Evolutionary conservation across 1,140 invertebrate species (phyloP), one percentile per base, ranked within the genome.

Genomic region (Mycetomoellerius zeteki): DNA sequence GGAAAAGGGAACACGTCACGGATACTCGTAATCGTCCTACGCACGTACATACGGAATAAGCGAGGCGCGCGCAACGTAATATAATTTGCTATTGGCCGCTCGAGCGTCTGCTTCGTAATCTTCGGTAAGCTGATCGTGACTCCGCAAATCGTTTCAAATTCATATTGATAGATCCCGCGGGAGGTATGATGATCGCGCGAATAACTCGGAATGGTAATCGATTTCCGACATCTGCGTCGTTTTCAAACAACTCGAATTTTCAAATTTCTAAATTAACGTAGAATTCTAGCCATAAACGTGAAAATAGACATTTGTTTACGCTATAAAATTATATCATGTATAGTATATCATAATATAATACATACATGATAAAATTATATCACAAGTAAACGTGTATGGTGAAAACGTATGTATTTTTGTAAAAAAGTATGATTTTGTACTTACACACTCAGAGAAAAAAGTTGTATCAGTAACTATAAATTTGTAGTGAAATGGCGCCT

Each of bases 71-170:
- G 30, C 21, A 14, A 27, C 54, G 56, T 84, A 73, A 62, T 60
- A 62, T 60, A 84, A 84, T 84, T 84, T 75, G 56, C 37, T 72
- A 75, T 84, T 84, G 71, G 52, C 52, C 24, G 67, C 52, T 82
- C 30, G 27, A 14, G 62, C 52, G 52, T 52, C 71, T 24, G 14
- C 54, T 33, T 54, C 47, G 54, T 84, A 73, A 84, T 84, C 69
- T 21, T 50, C 69, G 24, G 12, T 30, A 62, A 82, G 37, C 16
- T 24, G 19, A 58, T 73, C 62, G 24, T 30, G 67, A 72, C 67
- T 72, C 24, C 24, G 58, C 75, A 43, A 62, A 64, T 64, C 19
- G 37, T 47, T 16, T 64, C 37, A 27, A 65, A 47, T 50, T 8
- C 24, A 33, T 65, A n/a, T 27, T 14, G 19, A n/a, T 43, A 43